Evolutionary conservation across 2,113 vertebrate species (phyloP).

Genomic region (Alosa alosa): DNA sequence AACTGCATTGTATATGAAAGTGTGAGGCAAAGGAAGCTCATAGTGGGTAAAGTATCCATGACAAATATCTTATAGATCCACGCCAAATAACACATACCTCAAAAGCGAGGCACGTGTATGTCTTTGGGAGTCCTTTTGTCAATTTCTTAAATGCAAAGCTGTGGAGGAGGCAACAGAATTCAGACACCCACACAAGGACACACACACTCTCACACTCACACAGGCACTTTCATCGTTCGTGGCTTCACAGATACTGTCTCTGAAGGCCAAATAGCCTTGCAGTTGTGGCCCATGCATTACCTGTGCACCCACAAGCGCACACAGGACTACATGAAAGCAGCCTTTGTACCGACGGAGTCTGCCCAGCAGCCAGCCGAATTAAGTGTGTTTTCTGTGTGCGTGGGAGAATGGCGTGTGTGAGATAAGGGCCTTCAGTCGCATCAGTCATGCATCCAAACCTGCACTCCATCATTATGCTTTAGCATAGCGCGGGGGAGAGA

Average conservation of each 20-base stretch:
- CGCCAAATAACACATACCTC: not conserved
- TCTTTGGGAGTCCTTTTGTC: not conserved
- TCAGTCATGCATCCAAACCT: conserved; percentile 14
- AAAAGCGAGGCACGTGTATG: not conserved
- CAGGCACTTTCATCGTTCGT: not conserved
- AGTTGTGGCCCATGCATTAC: not conserved
- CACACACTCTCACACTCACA: not conserved
- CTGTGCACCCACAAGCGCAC: not conserved
- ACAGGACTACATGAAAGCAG: not conserved
- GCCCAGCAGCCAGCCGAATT: not conserved
- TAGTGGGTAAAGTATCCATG: not conserved
- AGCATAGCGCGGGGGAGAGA: conserved; percentile 41
- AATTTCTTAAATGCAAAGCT: not conserved
- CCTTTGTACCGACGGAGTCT: not conserved
- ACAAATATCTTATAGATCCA: not conserved
- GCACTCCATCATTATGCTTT: conserved; percentile 28
- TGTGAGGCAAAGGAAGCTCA: not conserved
- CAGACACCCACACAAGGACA: not conserved
- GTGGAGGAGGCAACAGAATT: not conserved
- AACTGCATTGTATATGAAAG: not conserved
- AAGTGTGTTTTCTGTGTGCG: conserved; percentile 5
- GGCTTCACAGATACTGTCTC: not conserved
- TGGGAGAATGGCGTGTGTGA: conserved; percentile 21
- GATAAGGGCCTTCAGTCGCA: conserved; percentile 33
- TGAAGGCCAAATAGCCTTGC: not conserved